Conservation (phyloP, 2,888 invertebrate species). For the Drosophila colorata region DNA sequence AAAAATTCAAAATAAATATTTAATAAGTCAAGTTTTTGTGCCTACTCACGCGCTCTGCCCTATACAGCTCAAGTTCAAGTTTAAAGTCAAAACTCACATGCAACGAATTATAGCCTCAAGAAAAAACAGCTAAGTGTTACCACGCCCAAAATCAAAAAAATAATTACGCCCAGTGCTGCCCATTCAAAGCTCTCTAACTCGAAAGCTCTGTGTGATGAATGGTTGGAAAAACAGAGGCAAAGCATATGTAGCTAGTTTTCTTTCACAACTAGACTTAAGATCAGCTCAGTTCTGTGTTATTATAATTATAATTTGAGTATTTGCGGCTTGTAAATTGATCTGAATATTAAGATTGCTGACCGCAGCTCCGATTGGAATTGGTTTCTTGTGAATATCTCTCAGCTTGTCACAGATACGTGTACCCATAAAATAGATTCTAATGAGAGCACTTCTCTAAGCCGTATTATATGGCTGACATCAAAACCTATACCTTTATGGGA, state of each 20-base stretch:
- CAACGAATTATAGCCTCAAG: constrained; percentile 18
- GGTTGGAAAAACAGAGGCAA: not conserved
- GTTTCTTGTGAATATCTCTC: constrained; percentile 15
- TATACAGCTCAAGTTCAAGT: constrained; percentile 2
- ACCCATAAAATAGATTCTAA: constrained; percentile 6
- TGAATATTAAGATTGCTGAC: constrained; percentile 14
- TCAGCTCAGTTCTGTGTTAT: too few species aligned
- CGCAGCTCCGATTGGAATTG: constrained; percentile 16
- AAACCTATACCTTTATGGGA: constrained; percentile 6
- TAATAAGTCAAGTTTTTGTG: constrained; percentile 6
- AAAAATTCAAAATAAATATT: too few species aligned
- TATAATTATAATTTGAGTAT: constrained; percentile 5
- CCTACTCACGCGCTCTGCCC: constrained; percentile 19
- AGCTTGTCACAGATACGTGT: constrained; percentile 5
- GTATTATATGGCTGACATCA: constrained; percentile 19
- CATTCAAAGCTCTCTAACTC: not conserved
- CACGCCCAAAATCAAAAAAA: constrained; percentile 8
- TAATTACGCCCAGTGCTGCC: constrained; percentile 3
- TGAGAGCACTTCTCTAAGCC: not conserved
- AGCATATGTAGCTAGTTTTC: not conserved
- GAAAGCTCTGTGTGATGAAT: not conserved
- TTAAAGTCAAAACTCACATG: constrained; percentile 52
- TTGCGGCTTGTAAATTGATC: constrained; percentile 28
- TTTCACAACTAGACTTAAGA: not conserved
- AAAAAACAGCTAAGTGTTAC: not conserved